A percentile compares a stretch with the other conserved stretches of the same genome.
phyloP scores from a whole-genome alignment of 2,888 invertebrate species.

The Notodonta ziczac region DNA sequence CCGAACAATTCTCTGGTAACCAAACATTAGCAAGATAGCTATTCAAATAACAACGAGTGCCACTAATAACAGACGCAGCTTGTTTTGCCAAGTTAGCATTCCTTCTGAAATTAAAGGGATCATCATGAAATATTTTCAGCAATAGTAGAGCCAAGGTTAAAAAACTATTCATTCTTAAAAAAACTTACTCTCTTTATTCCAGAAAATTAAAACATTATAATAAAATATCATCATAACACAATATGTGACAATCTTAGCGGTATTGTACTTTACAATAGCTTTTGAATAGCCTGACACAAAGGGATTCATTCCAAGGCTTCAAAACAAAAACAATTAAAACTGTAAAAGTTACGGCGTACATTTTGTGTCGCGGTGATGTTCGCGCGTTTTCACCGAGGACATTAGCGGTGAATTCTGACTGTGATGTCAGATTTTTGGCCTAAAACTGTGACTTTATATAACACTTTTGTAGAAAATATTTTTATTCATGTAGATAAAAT shows the following conservation, averaged over 20 bases:
- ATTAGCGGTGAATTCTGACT: conserved; percentile 17
- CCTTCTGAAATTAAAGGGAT: too few relatives aligned
- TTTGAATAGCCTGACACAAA: background rate
- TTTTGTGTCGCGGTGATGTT: conserved; percentile 14
- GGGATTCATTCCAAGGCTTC: conserved; percentile 7
- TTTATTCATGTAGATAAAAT: conserved; percentile 11
- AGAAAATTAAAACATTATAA: background rate
- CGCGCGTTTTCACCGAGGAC: conserved; percentile 15
- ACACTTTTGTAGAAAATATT: conserved; percentile 19
- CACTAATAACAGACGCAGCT: too few relatives aligned
- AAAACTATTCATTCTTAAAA: too few relatives aligned
- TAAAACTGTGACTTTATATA: conserved; percentile 10
- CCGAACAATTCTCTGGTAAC: too few relatives aligned
- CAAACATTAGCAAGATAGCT: too few relatives aligned
- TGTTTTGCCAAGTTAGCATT: too few relatives aligned
- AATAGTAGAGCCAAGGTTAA: too few relatives aligned
- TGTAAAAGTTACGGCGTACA: conserved; percentile 12
- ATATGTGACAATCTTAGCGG: background rate
- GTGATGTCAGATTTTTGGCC: conserved; percentile 15
- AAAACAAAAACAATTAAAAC: conserved; percentile 16
- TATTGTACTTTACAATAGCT: background rate
- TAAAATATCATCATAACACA: background rate
- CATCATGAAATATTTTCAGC: too few relatives aligned
- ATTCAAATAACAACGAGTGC: too few relatives aligned
- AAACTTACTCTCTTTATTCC: background rate